phyloP scores from a whole-genome alignment of 2,113 vertebrate species.

The Peromyscus leucopus region DNA sequence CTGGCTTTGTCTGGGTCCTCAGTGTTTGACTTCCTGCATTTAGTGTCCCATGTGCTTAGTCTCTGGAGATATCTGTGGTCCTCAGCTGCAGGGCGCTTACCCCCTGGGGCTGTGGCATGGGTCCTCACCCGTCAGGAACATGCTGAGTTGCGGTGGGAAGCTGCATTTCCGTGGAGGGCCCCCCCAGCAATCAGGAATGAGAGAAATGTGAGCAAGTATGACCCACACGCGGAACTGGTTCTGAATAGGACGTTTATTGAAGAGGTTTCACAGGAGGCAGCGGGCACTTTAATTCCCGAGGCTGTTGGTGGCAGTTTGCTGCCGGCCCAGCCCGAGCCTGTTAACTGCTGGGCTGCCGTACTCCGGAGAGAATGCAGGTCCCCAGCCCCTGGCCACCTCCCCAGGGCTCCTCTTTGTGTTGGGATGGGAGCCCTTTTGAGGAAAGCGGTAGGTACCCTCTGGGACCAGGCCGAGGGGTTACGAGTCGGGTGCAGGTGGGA shows the following conservation, averaged over 20 bases:
- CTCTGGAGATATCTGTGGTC: constrained; percentile 23
- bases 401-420: neutral
- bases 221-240: constrained; percentile 75
- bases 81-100: neutral
- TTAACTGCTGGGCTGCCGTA: constrained; percentile 74
- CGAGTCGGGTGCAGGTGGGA: neutral
- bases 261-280: constrained; percentile 70
- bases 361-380: neutral
- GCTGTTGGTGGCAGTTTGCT: constrained; percentile 68
- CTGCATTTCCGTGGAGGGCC: constrained; percentile 49
- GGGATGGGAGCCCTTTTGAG: constrained; percentile 78
- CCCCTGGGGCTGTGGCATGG: neutral
- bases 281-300: constrained; percentile 77
- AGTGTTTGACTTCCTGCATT: constrained; percentile 73
- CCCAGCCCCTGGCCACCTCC: neutral
- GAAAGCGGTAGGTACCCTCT: constrained; percentile 75
- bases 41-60: constrained; percentile 43
- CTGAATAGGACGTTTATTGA: constrained; percentile 82
- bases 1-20: constrained; percentile 77
- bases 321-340: constrained; percentile 25
- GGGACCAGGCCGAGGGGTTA: neutral
- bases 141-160: constrained; percentile 31
- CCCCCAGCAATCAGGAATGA: constrained; percentile 78
- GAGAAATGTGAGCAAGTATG: constrained; percentile 82
- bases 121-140: neutral